Conservation (phyloP, 2,888 invertebrate species). For the Platycheirus rosarum region DNA sequence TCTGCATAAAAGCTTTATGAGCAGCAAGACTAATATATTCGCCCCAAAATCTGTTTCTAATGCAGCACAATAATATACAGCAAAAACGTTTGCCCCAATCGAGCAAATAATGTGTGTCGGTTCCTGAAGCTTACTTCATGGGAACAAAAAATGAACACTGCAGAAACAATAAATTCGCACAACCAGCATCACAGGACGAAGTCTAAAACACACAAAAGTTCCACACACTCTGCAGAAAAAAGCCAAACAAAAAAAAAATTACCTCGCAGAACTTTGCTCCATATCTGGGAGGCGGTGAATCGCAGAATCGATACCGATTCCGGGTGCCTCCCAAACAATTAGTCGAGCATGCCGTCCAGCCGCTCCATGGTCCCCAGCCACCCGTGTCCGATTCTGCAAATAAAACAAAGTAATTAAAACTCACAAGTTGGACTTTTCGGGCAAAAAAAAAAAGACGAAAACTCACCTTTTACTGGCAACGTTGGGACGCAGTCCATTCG, state of each 20-base stretch:
- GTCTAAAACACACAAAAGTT: slow-evolving; percentile 15
- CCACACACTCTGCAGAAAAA: slow-evolving; percentile 4
- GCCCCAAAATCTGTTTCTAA: slow-evolving; percentile 22
- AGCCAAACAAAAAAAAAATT: slow-evolving; percentile 71
- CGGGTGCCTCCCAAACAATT: slow-evolving; percentile 90
- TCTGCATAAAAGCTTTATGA: slow-evolving; percentile 9
- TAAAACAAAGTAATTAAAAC: slow-evolving; percentile 65
- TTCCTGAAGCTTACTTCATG: slow-evolving; percentile 26
- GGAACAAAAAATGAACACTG: slow-evolving; percentile 11
- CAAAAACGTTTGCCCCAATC: slow-evolving; percentile 18
- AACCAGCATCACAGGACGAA: slow-evolving; percentile 23
- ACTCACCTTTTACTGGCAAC: slow-evolving; percentile 89
- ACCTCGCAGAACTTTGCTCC: slow-evolving; percentile 95
- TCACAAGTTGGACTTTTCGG: slow-evolving; percentile 40
- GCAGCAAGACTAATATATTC: slow-evolving; percentile 29
- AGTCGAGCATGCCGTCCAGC: slow-evolving; percentile 93
- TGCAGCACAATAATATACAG: slow-evolving; percentile 16
- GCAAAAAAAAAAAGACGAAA: no score
- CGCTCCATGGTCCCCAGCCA: slow-evolving; percentile 91
- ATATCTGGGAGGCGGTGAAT: slow-evolving; percentile 93
- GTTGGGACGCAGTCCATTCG: slow-evolving; percentile 93
- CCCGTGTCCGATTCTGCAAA: slow-evolving; percentile 89
- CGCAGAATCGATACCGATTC: slow-evolving; percentile 93
- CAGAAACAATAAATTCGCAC: slow-evolving; percentile 39
- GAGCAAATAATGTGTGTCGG: slow-evolving; percentile 31